Percentiles rank a stretch among this genome's conserved stretches.
Evolutionary conservation across 2,113 vertebrate genomes (phyloP).

Genomic region (Psittacara wagleri): DNA sequence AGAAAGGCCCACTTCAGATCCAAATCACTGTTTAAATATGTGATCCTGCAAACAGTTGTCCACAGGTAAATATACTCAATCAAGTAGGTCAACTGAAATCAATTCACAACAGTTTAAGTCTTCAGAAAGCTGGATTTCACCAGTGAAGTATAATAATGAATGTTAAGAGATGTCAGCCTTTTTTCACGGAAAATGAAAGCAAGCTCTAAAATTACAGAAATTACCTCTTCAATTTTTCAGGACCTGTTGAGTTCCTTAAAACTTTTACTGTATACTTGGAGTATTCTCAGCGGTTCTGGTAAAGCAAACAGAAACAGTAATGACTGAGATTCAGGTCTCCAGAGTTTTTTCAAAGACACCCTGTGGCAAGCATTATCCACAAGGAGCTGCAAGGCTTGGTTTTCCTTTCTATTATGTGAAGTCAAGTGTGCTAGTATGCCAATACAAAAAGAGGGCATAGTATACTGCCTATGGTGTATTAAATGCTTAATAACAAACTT

Average conservation of each 20-base stretch:
- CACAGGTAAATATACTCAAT: background rate
- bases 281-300: background rate
- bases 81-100: background rate
- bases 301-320: background rate
- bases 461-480: background rate
- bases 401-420: background rate
- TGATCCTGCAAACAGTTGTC: background rate
- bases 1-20: background rate
- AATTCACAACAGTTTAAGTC: background rate
- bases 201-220: background rate
- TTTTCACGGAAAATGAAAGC: background rate
- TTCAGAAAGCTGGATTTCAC: background rate
- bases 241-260: background rate
- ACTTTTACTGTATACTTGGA: background rate
- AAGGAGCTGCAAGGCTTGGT: background rate
- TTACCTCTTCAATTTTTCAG: background rate
- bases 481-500: background rate
- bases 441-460: background rate
- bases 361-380: background rate
- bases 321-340: background rate
- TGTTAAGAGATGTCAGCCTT: background rate
- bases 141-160: background rate
- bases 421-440: background rate
- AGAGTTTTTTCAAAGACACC: background rate
- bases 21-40: background rate